These are phyloP conservation scores for Agriopis marginaria DNA, from an alignment of 2,888 invertebrate species.

Conservation along the genomic window DNA sequence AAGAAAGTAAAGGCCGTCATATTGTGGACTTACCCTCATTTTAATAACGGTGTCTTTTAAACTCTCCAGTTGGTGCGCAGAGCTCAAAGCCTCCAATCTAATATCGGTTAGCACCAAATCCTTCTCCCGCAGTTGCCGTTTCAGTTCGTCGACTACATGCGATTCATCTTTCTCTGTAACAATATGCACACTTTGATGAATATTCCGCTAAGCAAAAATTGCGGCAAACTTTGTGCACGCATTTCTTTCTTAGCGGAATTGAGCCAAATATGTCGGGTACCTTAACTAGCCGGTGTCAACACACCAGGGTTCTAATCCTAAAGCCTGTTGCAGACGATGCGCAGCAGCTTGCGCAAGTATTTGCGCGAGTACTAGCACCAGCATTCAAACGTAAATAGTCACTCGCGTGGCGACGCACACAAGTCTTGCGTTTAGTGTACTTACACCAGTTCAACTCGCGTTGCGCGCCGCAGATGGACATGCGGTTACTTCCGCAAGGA, in stretches of 20 bases:
- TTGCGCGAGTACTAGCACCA: no score
- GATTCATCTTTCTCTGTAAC: constrained; percentile 81
- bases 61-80: constrained; percentile 98
- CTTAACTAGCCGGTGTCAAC: no score
- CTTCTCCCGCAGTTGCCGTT: constrained; percentile 97
- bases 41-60: constrained; percentile 98
- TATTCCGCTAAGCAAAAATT: constrained; percentile 30
- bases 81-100: constrained; percentile 97
- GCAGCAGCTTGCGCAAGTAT: no score
- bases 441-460: no score
- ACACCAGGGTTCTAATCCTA: no score
- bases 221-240: constrained; percentile 16
- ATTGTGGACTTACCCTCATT: constrained; percentile 91
- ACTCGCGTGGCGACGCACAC: no score
- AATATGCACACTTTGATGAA: constrained; percentile 34
- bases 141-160: constrained; percentile 91
- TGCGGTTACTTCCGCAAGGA: no score
- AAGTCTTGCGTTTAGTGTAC: no score
- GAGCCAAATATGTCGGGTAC: constrained; percentile 7
- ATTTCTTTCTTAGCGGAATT: constrained; percentile 31
- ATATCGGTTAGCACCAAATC: constrained; percentile 98
- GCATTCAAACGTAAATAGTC: no score
- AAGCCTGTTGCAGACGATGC: no score
- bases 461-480: no score
- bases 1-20: neutral